A percentile compares a stretch with the other conserved stretches of the same genome.
Conservation (phyloP, 2,797 vertebrate species). For the Moxostoma hubbsi region DNA sequence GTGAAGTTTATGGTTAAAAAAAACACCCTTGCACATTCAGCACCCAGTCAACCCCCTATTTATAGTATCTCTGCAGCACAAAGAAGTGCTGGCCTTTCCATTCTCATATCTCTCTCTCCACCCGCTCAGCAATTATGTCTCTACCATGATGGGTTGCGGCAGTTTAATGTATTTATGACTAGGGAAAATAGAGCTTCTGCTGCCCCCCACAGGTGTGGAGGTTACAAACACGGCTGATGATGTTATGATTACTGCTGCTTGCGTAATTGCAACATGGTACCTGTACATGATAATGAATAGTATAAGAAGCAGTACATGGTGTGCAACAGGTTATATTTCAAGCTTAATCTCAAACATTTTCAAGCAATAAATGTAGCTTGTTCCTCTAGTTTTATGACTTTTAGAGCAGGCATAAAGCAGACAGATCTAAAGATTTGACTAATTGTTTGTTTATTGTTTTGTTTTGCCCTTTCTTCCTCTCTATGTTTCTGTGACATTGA, state of each 20-base stretch:
- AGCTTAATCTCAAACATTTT: neutral
- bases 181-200: neutral
- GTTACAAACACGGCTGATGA: neutral
- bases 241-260: neutral
- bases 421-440: neutral
- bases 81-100: slow-evolving; percentile 40
- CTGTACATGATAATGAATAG: neutral
- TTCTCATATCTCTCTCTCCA: slow-evolving; percentile 39
- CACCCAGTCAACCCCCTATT: neutral
- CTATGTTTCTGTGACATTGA: no score
- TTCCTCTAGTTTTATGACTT: neutral
- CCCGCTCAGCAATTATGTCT: slow-evolving; percentile 20
- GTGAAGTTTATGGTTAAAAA: neutral
- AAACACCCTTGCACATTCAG: slow-evolving; percentile 32
- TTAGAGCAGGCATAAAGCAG: slow-evolving; percentile 2
- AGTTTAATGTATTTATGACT: slow-evolving; percentile 19
- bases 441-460: no score
- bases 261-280: neutral
- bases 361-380: neutral
- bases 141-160: slow-evolving; percentile 30
- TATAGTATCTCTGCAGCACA: slow-evolving; percentile 6
- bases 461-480: no score
- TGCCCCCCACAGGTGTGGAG: slow-evolving; percentile 29
- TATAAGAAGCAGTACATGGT: neutral
- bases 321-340: no score